Base-by-base conservation (phyloP, 1,140 invertebrate genomes). In the Aphelinus certus region DNA sequence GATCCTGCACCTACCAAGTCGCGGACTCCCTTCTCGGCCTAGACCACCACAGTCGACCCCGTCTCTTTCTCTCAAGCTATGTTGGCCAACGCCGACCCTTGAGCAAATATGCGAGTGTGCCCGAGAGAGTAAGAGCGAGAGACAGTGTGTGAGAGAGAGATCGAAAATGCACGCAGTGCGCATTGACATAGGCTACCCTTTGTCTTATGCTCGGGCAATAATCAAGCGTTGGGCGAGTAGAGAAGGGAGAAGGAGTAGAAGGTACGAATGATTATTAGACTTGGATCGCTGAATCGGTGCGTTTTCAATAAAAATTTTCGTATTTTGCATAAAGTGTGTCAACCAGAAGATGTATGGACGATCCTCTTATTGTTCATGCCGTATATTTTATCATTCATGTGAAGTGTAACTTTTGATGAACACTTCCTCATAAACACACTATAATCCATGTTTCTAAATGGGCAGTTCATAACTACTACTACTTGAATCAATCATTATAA, bases 51-150 rank as follows among this genome's bases (percentile, higher is more conserved):
- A 55, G 64, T 76, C 76, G 70, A 65, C 77, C 57, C 79, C 66
- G 64, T 76, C 67, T 76, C 78, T 78, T 75, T 72, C 9, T 68
- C 61, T 47, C 43, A 3, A 73, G 57, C 64, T 53, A 53, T 55
- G 47, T 46, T 73, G 75, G 56, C 79, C 74, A 81, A 80, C 80
- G 79, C 76, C 79, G 81, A 79, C 81, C 80, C 73, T 79, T 77
- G 79, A 80, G 80, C 85, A 86, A 84, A 86, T 85, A 84, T 80
- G 73, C 79, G 76, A 79, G 47, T 1, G 48, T 46, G 42, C 2
- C 3, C 47, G 51, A 47, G 10, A 61, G 57, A 68, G 51, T 6
- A 64, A 71, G 42, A 69, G 58, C 55, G 51, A 53, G 51, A 53
- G 1, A 53, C 4, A 53, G 51, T 0, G 51, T 6, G 51, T 3